Conservation (phyloP, 1,140 invertebrate genomes). For the Melitaea cinxia region DNA sequence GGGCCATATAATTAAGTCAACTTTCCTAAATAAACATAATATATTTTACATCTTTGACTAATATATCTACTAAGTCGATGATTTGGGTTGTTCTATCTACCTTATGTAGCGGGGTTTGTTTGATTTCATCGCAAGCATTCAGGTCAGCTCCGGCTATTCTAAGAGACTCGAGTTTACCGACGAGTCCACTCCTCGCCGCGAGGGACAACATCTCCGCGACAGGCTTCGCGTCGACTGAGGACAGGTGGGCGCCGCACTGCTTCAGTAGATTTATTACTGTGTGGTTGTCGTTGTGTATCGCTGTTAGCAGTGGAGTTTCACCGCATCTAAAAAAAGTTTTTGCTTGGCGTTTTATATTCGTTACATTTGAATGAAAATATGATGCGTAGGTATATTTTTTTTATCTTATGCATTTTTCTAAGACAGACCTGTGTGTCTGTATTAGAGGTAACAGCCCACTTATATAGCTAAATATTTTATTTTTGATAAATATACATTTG, state of each 20-base stretch:
- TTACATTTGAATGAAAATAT: too few relatives aligned
- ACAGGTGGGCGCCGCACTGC: constrained; percentile 65
- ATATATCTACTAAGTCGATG: too few relatives aligned
- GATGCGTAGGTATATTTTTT: too few relatives aligned
- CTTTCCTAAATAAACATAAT: too few relatives aligned
- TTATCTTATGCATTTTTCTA: too few relatives aligned
- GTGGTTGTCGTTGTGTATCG: constrained; percentile 54
- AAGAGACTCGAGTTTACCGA: constrained; percentile 52
- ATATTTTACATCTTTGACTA: too few relatives aligned
- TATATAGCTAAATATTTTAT: too few relatives aligned
- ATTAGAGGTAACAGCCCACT: too few relatives aligned
- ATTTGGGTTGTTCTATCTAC: too few relatives aligned
- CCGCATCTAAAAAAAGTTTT: constrained; percentile 48
- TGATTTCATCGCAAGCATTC: constrained; percentile 54
- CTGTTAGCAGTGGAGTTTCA: constrained; percentile 65
- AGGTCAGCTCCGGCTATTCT: constrained; percentile 62
- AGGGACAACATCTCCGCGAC: constrained; percentile 53
- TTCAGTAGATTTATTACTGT: constrained; percentile 53
- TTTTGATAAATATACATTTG: too few relatives aligned
- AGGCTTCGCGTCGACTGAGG: constrained; percentile 44
- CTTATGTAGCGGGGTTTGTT: constrained; percentile 54
- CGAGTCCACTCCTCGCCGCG: constrained; percentile 49
- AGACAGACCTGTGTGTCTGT: too few relatives aligned
- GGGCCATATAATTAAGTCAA: too few relatives aligned
- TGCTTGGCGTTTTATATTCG: not conserved